Evolutionary conservation across 2,888 invertebrate genomes (phyloP).

Genomic region (Imbricaverruca yamaguchii): DNA sequence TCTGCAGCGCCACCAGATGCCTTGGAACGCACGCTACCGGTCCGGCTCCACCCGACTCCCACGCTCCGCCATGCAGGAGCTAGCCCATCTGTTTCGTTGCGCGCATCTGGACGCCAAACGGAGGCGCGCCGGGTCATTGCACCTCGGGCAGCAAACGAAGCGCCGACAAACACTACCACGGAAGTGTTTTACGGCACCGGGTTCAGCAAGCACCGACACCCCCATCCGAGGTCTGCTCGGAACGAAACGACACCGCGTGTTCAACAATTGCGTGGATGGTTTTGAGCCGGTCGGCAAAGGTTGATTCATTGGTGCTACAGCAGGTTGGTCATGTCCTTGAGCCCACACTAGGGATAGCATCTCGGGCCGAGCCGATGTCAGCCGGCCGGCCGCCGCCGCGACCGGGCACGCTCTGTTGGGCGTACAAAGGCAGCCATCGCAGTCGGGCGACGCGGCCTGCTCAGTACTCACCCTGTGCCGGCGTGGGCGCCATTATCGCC

Average conservation of each 20-base stretch:
- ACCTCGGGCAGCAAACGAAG: not conserved
- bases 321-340: not conserved
- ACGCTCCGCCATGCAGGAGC: not conserved
- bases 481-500: constrained; percentile 44
- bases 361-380: not conserved
- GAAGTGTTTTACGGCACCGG: not conserved
- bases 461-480: constrained; percentile 33
- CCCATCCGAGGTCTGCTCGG: not conserved
- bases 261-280: no score
- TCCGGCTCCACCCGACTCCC: not conserved
- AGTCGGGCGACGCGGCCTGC: no score
- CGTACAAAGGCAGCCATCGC: no score
- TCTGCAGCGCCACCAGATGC: not conserved
- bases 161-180: not conserved
- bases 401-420: no score
- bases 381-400: no score
- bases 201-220: not conserved
- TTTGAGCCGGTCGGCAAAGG: not conserved
- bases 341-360: not conserved
- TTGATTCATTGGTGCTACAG: not conserved
- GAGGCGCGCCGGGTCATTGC: not conserved
- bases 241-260: no score
- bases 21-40: not conserved
- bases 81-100: not conserved
- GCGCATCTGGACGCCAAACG: not conserved